Evolutionary conservation across 2,113 vertebrate genomes (phyloP).

Genomic region (Callithrix jacchus): DNA sequence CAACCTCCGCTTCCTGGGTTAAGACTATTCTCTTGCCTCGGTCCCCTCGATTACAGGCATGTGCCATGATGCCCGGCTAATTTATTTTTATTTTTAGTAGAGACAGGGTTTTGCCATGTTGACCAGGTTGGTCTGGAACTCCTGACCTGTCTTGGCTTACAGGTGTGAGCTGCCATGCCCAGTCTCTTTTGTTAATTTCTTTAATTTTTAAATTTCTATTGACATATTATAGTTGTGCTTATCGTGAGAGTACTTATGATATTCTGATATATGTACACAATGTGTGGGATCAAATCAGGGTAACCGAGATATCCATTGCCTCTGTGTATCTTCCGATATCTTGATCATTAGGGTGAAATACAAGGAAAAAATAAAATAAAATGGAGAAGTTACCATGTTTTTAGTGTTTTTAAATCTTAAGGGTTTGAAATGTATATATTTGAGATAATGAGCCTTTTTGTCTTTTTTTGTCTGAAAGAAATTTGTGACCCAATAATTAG

Average conservation of each 20-base stretch:
- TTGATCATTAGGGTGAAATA: not conserved
- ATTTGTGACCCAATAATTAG: not conserved
- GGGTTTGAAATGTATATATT: not conserved
- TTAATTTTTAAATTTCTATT: not conserved
- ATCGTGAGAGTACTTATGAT: not conserved
- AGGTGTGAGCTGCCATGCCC: no score
- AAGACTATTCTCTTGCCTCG: no score
- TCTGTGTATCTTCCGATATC: not conserved
- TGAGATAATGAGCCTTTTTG: not conserved
- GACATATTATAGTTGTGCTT: not conserved
- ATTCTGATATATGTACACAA: not conserved
- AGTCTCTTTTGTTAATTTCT: no score
- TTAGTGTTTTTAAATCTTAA: not conserved
- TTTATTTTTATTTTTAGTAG: no score
- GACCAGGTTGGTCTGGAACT: no score
- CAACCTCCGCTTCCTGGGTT: no score
- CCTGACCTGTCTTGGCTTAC: no score
- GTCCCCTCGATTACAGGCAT: no score
- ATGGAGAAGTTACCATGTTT: not conserved
- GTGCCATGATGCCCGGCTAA: accelerated
- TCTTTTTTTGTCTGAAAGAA: not conserved
- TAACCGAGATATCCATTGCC: not conserved
- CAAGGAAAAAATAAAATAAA: not conserved
- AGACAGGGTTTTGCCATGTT: no score
- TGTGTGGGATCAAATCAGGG: not conserved